Conservation (phyloP, 2,797 vertebrate genomes). For the Oryzias sinensis region DNA sequence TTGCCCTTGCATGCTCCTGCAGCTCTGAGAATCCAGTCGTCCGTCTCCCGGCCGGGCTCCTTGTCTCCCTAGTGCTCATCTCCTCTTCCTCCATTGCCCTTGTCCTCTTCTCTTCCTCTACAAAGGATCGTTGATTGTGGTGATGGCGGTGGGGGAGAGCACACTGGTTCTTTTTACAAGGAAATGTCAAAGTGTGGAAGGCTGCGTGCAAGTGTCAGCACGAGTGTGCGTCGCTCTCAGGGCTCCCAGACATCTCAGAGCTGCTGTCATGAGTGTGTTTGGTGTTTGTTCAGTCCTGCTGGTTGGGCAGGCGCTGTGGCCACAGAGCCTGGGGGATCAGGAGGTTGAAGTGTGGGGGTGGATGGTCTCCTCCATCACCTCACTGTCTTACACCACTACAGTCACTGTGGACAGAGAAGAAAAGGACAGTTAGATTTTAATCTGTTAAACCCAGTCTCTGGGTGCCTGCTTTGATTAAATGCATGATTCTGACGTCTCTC, state of each 20-base stretch:
- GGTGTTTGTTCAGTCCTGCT: slow-evolving; percentile 62
- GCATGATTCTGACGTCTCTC: slow-evolving; percentile 56
- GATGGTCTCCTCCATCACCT: slow-evolving; percentile 54
- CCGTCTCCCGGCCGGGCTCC: slow-evolving; percentile 46
- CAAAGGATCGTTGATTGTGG: slow-evolving; percentile 78
- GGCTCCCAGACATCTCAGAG: slow-evolving; percentile 59
- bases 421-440: slow-evolving; percentile 38
- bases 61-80: slow-evolving; percentile 37
- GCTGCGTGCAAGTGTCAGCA: slow-evolving; percentile 54
- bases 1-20: slow-evolving; percentile 41
- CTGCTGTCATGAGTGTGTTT: slow-evolving; percentile 70
- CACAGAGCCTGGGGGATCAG: slow-evolving; percentile 51
- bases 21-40: slow-evolving; percentile 58
- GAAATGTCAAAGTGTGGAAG: slow-evolving; percentile 78
- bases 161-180: slow-evolving; percentile 79
- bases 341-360: slow-evolving; percentile 59
- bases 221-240: slow-evolving; percentile 52
- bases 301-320: slow-evolving; percentile 52
- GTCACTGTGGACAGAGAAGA: slow-evolving; percentile 8
- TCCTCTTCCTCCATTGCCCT: slow-evolving; percentile 53
- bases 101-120: slow-evolving; percentile 64
- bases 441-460: slow-evolving; percentile 58
- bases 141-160: slow-evolving; percentile 68
- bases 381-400: slow-evolving; percentile 42
- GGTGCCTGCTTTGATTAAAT: slow-evolving; percentile 59